phyloP scores from a whole-genome alignment of 1,140 invertebrate genomes.

The Drosophila tristis region DNA sequence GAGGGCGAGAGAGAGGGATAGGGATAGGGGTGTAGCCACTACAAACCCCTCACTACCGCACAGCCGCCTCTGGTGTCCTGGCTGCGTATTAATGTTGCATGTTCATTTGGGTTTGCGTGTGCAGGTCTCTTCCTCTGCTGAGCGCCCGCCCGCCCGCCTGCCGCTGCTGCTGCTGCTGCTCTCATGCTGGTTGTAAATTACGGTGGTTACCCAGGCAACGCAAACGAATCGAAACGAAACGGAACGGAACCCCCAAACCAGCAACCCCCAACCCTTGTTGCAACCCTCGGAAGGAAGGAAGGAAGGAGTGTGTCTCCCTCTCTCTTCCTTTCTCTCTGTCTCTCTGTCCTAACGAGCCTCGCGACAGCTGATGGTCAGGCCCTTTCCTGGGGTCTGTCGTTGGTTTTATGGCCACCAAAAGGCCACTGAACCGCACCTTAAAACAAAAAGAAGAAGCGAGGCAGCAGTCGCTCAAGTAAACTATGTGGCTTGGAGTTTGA shows the following conservation, averaged over 20 bases:
- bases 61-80: constrained; percentile 2
- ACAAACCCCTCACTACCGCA: neutral
- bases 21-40: too few relatives aligned
- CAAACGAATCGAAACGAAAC: constrained; percentile 33
- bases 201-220: constrained; percentile 40
- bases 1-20: too few relatives aligned
- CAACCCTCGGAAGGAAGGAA: constrained; percentile 53
- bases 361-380: constrained; percentile 73
- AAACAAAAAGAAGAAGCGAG: constrained; percentile 42
- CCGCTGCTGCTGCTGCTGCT: constrained; percentile 12
- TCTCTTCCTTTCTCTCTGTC: too few relatives aligned
- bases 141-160: too few relatives aligned
- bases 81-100: constrained; percentile 66
- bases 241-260: too few relatives aligned
- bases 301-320: neutral
- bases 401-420: constrained; percentile 76
- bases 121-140: constrained; percentile 27
- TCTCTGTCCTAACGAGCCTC: constrained; percentile 44
- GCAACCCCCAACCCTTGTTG: constrained; percentile 39
- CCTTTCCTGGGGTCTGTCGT: constrained; percentile 50
- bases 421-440: constrained; percentile 81
- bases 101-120: constrained; percentile 68
- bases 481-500: constrained; percentile 72
- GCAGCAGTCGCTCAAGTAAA: constrained; percentile 69
- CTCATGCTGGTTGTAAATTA: constrained; percentile 68